Evolutionary conservation across 1,140 invertebrate species (phyloP), one percentile per base, ranked within the genome.

Genomic region (Drosophila leontia): DNA sequence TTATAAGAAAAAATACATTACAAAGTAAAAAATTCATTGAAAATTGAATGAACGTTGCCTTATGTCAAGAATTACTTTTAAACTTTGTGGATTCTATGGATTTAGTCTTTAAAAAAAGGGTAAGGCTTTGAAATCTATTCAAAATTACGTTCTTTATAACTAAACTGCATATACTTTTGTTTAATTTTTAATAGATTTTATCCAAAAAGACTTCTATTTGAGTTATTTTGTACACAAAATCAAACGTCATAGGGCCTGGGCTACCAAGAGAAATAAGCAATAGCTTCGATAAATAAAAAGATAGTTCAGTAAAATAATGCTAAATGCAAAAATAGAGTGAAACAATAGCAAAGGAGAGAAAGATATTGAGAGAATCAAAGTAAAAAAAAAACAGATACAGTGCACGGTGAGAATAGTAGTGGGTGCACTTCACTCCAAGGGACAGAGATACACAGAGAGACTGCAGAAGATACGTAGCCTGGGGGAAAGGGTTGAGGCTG

Each of bases 281-380:
- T 58, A 67, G 44, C 41, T 26, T 61, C 50, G 51, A 44, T 6
- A 13, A 42, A 59, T 58, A 53, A 68, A 19, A 17, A 50, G 35
- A 55, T 55, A 55, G 51, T 67, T 50, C 64, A 71, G 81, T 82
- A 59, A 82, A 71, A 86, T 74, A 61, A 65, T 42, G 34, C 42
- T 88, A 78, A 87, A 75, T 65, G 76, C 60, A 67, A 71, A 80
- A 83, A 48, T 70, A 65, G 34, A 55, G 47, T 62, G 50, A 53
- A 65, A 65, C 29, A 62, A 75, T 67, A 78, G 78, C 70, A 84
- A 84, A 74, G 37, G 34, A 75, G 53, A 53, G 39, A 47, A 47
- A 67, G 41, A 71, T 45, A 51, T 69, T 65, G 13, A 34, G 47
- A 56, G 74, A 57, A 41, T 71, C 37, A 76, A 64, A 64, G 44